Evolutionary conservation across 2,113 vertebrate species (phyloP), one percentile per base, ranked within the genome.

Genomic region (Gymnorhina tibicen): DNA sequence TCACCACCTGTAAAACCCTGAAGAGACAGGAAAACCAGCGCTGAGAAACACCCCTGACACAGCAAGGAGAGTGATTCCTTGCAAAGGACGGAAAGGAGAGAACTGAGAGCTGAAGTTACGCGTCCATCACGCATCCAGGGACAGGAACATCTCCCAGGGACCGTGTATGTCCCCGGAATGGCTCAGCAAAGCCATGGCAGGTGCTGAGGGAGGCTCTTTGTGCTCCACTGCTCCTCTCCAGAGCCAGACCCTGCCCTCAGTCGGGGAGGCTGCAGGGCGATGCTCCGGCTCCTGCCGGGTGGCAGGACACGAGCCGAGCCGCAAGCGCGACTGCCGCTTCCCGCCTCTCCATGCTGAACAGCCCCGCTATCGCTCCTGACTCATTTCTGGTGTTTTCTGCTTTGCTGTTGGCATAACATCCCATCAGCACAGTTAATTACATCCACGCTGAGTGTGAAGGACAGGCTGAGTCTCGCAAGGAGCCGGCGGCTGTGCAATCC

Each of bases 391-490:
- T 96, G 90, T 97, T 97, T 97, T 98, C 97, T 82, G 93, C 39
- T 6, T 95, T 73, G 92, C 97, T 97, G 96, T 95, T 97, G 97
- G 97, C 96, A 94, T 91, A 97, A 96, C 97, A 97, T 97, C 98
- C 97, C 68, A 97, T 98, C 97, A 82, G 97, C 73, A 83, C 87
- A 77, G 95, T 97, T 98, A 98, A 98, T 98, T 98, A 98, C 97
- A 97, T 97, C 97, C 96, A 97, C 70, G 78, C 93, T 69, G 95
- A 97, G 97, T 96, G 98, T 97, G 98, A 98, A 98, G 98, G 98
- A 97, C 97, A 94, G 96, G 91, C 89, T 90, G 98, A 96, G 97
- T 94, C 97, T 97, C 77, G 21, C 78, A 70, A 68, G 94, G 95
- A 97, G 96, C 97, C 93, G n/a, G 90, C 66, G 94, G 97, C 97